phyloP scores from a whole-genome alignment of 2,113 vertebrate genomes.

The Mobula hypostoma region DNA sequence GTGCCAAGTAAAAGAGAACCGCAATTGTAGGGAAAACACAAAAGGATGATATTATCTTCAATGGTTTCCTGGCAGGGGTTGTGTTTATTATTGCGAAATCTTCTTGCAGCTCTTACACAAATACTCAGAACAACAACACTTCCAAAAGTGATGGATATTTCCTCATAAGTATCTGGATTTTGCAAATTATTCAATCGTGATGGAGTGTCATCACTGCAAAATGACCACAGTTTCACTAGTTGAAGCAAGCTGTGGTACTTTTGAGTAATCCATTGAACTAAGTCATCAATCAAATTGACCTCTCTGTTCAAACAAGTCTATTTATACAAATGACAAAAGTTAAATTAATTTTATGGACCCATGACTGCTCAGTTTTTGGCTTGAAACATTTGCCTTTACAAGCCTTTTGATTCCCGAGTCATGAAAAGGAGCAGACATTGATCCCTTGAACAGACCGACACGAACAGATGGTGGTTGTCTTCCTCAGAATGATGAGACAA shows the following conservation, averaged over 20 bases:
- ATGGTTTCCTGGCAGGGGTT: background rate
- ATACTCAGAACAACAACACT: background rate
- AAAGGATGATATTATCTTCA: background rate
- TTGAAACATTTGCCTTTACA: background rate
- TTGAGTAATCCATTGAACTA: background rate
- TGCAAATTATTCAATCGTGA: background rate
- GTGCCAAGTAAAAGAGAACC: background rate
- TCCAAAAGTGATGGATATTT: background rate
- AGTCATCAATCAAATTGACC: background rate
- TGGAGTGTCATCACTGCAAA: background rate
- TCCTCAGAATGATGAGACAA: conserved; percentile 48
- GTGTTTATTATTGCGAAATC: background rate
- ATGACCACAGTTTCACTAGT: background rate
- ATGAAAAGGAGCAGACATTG: background rate
- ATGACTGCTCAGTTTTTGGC: background rate
- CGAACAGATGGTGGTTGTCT: conserved; percentile 52
- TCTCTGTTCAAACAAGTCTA: background rate
- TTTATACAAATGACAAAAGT: background rate
- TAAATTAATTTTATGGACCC: background rate
- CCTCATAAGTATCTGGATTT: background rate
- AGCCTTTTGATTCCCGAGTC: background rate
- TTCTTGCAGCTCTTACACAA: background rate
- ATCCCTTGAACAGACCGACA: conserved; percentile 43
- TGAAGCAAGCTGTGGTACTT: background rate
- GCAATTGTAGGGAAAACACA: background rate